Evolutionary conservation across 1,140 invertebrate genomes (phyloP).

Genomic region (Anoplolepis gracilipes): DNA sequence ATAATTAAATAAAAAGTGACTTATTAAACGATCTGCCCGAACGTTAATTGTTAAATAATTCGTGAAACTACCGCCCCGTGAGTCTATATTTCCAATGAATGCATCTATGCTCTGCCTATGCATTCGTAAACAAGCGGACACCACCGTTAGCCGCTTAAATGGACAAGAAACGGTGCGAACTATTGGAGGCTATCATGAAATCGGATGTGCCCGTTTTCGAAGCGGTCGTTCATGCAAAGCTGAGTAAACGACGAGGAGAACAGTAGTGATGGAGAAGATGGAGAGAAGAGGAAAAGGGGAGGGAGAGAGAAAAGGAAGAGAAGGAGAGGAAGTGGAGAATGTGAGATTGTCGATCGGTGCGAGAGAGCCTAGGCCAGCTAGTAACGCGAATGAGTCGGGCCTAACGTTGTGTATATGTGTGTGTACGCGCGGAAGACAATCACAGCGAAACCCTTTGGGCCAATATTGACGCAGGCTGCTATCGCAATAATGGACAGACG

Average conservation of each 20-base stretch:
- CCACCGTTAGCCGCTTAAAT: constrained; percentile 44
- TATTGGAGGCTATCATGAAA: constrained; percentile 58
- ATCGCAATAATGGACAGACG: constrained; percentile 78
- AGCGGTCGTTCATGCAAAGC: constrained; percentile 47
- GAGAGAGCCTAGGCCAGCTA: constrained; percentile 18
- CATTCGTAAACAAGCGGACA: constrained; percentile 22
- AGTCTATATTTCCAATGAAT: not conserved
- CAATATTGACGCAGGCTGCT: constrained; percentile 78
- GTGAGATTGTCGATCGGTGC: constrained; percentile 41
- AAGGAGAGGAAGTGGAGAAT: constrained; percentile 2
- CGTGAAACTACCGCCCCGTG: not conserved
- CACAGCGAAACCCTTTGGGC: constrained; percentile 77
- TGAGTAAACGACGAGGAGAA: constrained; percentile 50
- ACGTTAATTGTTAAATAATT: constrained; percentile 34
- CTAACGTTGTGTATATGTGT: constrained; percentile 30
- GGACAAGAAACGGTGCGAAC: constrained; percentile 36
- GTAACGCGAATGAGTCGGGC: constrained; percentile 39
- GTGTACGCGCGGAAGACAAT: constrained; percentile 71
- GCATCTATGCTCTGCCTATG: not conserved
- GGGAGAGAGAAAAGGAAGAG: not conserved
- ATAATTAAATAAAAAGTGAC: not conserved
- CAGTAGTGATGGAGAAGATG: not conserved
- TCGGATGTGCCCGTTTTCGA: constrained; percentile 57
- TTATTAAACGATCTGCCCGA: not conserved
- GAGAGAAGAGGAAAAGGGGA: not conserved